phyloP scores from a whole-genome alignment of 2,113 vertebrate species.

The Sminthopsis crassicaudata region DNA sequence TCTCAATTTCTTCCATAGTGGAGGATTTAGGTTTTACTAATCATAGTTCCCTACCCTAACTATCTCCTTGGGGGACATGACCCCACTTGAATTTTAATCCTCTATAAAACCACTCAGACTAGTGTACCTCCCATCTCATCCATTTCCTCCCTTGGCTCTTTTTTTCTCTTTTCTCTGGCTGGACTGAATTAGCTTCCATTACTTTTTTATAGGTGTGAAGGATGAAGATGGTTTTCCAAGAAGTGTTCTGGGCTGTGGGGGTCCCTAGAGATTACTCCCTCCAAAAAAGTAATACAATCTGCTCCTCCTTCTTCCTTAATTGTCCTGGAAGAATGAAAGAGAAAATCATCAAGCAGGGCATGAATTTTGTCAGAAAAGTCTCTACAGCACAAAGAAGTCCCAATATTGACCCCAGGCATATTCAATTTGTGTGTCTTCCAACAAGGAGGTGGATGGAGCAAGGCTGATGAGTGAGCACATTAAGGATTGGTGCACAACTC shows the following conservation, averaged over 20 bases:
- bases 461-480: background rate
- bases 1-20: background rate
- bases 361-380: background rate
- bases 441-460: background rate
- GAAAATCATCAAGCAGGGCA: background rate
- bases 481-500: background rate
- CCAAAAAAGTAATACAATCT: background rate
- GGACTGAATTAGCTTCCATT: background rate
- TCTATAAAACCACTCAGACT: background rate
- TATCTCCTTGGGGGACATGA: background rate
- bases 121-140: too few species aligned
- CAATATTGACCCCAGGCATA: background rate
- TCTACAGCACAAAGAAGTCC: background rate
- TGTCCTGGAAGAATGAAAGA: background rate
- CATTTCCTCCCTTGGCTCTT: slow-evolving; percentile 12
- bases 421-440: background rate
- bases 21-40: background rate
- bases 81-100: background rate
- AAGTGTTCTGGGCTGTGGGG: background rate
- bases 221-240: background rate
- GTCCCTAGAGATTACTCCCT: background rate
- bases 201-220: background rate
- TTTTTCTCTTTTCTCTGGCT: background rate
- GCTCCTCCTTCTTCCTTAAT: background rate
- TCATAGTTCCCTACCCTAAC: background rate